These are phyloP conservation scores for Gymnothorax javanicus DNA, from an alignment of 2,797 vertebrate genomes.

Conservation along the genomic window DNA sequence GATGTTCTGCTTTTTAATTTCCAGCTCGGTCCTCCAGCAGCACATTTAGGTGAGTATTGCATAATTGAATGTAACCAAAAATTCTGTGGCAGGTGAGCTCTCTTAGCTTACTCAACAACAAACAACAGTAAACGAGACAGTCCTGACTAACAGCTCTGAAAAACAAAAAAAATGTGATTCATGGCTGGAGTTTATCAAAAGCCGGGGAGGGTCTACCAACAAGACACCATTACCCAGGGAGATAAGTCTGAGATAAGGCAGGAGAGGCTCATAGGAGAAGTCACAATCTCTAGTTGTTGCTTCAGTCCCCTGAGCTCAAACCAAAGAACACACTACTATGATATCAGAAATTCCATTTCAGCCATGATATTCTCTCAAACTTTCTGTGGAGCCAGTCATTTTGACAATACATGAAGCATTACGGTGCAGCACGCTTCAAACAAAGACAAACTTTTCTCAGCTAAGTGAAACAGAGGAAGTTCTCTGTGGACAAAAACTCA, in stretches of 20 bases:
- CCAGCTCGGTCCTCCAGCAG: not conserved
- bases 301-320: not conserved
- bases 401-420: not conserved
- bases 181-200: not conserved
- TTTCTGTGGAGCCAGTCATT: not conserved
- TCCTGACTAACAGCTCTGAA: conserved; percentile 29
- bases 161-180: conserved; percentile 1
- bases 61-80: conserved; percentile 16
- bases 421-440: not conserved
- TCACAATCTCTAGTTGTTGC: not conserved
- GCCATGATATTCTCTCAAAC: not conserved
- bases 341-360: not conserved
- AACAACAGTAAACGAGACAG: conserved; percentile 16
- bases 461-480: too few species aligned
- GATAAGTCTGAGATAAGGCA: not conserved
- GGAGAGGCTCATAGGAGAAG: not conserved
- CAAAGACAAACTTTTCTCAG: too few species aligned
- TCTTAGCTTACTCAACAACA: conserved; percentile 22
- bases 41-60: too few species aligned
- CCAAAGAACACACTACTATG: not conserved
- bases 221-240: not conserved
- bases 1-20: not conserved
- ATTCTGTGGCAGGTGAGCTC: not conserved
- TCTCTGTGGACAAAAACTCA: too few species aligned
- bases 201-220: not conserved